Conservation (phyloP, 2,888 invertebrate species). For the Esperia sulphurella region DNA sequence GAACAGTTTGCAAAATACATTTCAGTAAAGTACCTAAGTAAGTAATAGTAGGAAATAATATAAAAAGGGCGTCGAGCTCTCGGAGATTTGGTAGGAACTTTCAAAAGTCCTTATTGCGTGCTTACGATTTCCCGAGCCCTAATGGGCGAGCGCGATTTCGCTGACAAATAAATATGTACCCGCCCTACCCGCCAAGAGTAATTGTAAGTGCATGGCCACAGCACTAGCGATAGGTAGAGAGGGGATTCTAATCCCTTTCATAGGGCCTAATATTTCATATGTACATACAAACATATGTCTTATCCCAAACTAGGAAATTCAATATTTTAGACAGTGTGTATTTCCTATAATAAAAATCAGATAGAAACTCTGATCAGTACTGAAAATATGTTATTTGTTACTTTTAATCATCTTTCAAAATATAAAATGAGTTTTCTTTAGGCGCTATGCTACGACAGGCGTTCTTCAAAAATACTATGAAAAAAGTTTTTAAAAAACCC, state of each 20-base stretch:
- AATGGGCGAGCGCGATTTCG: conserved; percentile 66
- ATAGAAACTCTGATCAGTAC: too few species aligned
- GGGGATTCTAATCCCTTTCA: neutral
- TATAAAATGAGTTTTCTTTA: too few species aligned
- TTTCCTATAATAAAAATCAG: too few species aligned
- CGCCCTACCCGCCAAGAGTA: conserved; percentile 48
- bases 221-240: conserved; percentile 3
- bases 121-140: conserved; percentile 54
- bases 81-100: conserved; percentile 37
- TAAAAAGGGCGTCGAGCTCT: conserved; percentile 38
- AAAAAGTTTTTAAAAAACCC: too few species aligned
- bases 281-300: too few species aligned
- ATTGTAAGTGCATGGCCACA: conserved; percentile 48
- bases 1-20: neutral
- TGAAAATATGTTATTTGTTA: too few species aligned
- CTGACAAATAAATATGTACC: conserved; percentile 72
- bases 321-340: too few species aligned
- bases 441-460: too few species aligned
- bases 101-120: conserved; percentile 64
- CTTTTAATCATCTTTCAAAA: too few species aligned
- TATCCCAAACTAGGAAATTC: too few species aligned
- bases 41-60: conserved; percentile 38
- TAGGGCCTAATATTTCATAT: too few species aligned
- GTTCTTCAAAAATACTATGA: too few species aligned
- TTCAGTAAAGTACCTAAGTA: conserved; percentile 21